Base-by-base conservation (phyloP, 2,113 vertebrate genomes). In the Thunnus maccoyii region DNA sequence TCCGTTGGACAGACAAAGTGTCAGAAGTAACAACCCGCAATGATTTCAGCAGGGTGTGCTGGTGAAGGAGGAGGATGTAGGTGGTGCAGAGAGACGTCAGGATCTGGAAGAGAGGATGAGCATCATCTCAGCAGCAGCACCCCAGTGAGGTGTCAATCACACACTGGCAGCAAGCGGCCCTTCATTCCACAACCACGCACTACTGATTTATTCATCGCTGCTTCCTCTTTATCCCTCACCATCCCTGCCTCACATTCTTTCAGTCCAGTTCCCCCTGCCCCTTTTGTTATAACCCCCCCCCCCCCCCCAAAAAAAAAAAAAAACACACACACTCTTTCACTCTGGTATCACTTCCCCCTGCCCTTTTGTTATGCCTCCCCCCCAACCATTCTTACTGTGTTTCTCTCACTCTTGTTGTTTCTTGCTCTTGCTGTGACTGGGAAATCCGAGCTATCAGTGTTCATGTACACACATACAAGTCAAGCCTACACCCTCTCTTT, bases 111-210 rank as follows among this genome's bases (percentile, higher is more conserved):
- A 58, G 56, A 27, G 80, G 71, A 82, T 61, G 85, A 75, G 77
- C 79, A 85, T 86, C 78, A 79, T 83, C 75, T 78, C 79, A 65
- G 74, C 67, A 85, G 66, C 83, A 80, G 76, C 82, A 72, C 88
- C 84, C 86, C 72, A 87, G 88, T 72, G 77, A 91, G 87, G 84
- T 91, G 92, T 92, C 93, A 93, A 81, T 92, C 93, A 92, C 50
- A 64, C 20, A 22, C 68, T 5, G 30, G 73, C 77, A 76, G 82
- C 81, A 48, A 73, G 64, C 60, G 5, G 64, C 57, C 80, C 78
- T 75, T 72, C 76, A 80, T 78, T 86, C 80, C 63, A 57, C 61
- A 76, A 77, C 79, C 62, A 32, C 51, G 78, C 85, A 47, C 78
- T 90, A 86, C 90, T 87, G 92, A 93, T 92, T 92, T 89, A 89